Evolutionary conservation across 1,140 invertebrate species (phyloP).

Genomic region (Sycophila sp.): DNA sequence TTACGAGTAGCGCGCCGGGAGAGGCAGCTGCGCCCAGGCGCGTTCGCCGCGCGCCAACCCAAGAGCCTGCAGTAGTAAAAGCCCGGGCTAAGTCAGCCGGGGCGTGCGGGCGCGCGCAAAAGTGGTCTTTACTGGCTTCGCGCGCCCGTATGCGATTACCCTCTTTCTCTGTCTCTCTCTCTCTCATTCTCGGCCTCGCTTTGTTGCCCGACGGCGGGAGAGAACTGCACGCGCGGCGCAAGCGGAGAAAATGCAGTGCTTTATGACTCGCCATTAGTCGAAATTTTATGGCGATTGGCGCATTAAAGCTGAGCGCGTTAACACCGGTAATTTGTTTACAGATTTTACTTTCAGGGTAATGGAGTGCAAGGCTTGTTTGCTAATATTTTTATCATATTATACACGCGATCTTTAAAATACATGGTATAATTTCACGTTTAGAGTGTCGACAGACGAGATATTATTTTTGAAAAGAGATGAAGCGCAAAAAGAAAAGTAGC

Average conservation of each 20-base stretch:
- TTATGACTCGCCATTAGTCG: background rate
- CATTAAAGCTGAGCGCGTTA: background rate
- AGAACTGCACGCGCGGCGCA: background rate
- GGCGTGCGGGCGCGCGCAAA: background rate
- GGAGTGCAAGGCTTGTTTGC: too few relatives aligned
- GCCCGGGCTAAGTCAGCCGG: slow-evolving; percentile 13
- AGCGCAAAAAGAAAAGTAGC: too few relatives aligned
- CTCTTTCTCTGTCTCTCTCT: background rate
- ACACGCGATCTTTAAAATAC: too few relatives aligned
- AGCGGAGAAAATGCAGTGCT: slow-evolving; percentile 3
- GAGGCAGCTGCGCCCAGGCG: background rate
- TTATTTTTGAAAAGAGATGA: too few relatives aligned
- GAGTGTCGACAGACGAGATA: too few relatives aligned
- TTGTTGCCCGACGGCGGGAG: too few relatives aligned
- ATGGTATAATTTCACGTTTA: too few relatives aligned
- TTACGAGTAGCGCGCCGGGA: background rate
- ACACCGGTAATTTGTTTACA: background rate
- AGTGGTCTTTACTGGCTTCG: slow-evolving; percentile 16
- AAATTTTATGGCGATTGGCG: background rate
- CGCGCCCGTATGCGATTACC: background rate
- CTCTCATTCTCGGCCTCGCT: background rate
- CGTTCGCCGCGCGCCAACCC: too few relatives aligned
- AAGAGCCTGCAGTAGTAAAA: slow-evolving; percentile 27
- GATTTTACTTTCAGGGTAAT: too few relatives aligned
- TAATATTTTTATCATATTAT: too few relatives aligned